Conservation (phyloP, 2,797 vertebrate species). For the Serranus cabrilla region DNA sequence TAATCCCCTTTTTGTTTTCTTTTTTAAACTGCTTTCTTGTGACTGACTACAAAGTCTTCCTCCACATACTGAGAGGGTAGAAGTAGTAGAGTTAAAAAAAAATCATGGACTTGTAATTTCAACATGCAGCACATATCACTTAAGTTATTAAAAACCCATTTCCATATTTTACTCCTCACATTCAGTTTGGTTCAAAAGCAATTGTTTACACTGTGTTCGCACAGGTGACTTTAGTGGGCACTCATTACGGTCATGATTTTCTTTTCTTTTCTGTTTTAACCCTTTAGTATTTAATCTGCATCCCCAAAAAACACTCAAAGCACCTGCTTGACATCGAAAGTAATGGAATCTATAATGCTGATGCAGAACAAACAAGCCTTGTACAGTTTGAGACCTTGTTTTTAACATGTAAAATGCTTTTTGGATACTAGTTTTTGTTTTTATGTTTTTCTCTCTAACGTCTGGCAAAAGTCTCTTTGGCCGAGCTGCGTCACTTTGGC, state of each 20-base stretch:
- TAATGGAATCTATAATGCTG: constrained; percentile 78
- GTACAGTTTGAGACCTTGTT: constrained; percentile 84
- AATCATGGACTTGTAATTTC: constrained; percentile 62
- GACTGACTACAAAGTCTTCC: constrained; percentile 73
- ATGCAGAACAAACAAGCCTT: constrained; percentile 85
- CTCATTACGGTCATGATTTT: constrained; percentile 54
- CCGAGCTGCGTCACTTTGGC: constrained; percentile 73
- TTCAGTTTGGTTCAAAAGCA: constrained; percentile 77
- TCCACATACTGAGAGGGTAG: constrained; percentile 61
- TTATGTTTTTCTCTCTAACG: constrained; percentile 57
- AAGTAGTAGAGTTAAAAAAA: constrained; percentile 53
- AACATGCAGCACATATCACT: constrained; percentile 77
- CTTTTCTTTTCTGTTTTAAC: constrained; percentile 40
- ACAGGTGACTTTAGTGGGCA: constrained; percentile 73
- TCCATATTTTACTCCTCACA: constrained; percentile 71
- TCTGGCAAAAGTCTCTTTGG: constrained; percentile 82
- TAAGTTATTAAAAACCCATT: constrained; percentile 75
- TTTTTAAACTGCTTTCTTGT: constrained; percentile 43
- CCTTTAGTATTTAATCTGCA: constrained; percentile 78
- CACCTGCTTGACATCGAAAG: constrained; percentile 78
- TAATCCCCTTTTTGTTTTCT: constrained; percentile 31
- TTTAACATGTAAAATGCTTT: constrained; percentile 84
- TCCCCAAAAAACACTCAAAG: constrained; percentile 71
- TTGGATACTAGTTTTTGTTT: constrained; percentile 71
- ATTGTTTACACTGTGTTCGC: constrained; percentile 84